Conservation (phyloP, 2,888 invertebrate genomes). For the Sphecodes monilicornis region DNA sequence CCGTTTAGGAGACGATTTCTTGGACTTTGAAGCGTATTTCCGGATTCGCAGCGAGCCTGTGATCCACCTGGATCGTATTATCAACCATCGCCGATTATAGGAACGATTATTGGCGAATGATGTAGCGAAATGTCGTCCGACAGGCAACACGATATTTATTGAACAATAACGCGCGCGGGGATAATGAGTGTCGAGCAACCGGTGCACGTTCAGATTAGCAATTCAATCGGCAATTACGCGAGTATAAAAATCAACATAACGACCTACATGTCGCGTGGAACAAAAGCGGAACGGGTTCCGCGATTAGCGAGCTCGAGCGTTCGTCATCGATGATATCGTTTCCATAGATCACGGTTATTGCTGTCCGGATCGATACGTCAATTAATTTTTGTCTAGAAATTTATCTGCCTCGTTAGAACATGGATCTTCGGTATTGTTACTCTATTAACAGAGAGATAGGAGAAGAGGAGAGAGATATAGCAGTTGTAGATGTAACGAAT, state of each 20-base stretch:
- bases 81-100: not conserved
- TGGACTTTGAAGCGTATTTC: not conserved
- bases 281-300: not conserved
- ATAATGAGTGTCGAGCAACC: conserved; percentile 24
- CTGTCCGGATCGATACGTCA: not conserved
- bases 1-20: not conserved
- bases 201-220: conserved; percentile 23
- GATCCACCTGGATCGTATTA: conserved; percentile 11
- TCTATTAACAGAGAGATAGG: not conserved
- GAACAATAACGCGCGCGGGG: not conserved
- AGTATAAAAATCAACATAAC: conserved; percentile 28
- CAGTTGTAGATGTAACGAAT: not conserved
- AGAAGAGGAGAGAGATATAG: not conserved
- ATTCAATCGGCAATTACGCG: conserved; percentile 36
- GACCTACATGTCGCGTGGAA: not conserved
- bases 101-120: conserved; percentile 30
- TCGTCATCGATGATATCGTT: not conserved
- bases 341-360: not conserved
- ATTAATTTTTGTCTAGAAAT: not conserved
- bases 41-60: not conserved
- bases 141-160: conserved; percentile 26
- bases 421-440: not conserved
- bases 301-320: not conserved
- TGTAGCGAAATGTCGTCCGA: not conserved
- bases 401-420: not conserved